phyloP scores from a whole-genome alignment of 2,888 invertebrate genomes.

The Platypus cylindrus region DNA sequence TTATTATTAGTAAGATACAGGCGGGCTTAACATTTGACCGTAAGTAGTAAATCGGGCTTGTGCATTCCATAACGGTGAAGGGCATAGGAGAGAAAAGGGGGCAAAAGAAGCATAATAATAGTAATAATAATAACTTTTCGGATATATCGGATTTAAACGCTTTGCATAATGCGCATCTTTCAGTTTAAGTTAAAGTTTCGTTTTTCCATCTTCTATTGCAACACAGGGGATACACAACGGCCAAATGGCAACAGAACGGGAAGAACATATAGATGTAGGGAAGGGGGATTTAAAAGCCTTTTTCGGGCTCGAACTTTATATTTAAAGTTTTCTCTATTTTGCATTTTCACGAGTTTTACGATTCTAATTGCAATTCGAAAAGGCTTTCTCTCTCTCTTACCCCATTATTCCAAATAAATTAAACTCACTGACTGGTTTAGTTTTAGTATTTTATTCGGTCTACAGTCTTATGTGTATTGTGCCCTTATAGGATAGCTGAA shows the following conservation, averaged over 20 bases:
- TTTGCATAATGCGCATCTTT: conserved; percentile 13
- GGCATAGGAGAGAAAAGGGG: too few species aligned
- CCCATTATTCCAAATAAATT: too few species aligned
- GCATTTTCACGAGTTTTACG: conserved; percentile 4
- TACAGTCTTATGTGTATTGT: too few species aligned
- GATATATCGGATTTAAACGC: conserved; percentile 11
- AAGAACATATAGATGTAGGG: conserved; percentile 1
- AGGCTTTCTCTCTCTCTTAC: background rate
- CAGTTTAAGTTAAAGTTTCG: conserved; percentile 10
- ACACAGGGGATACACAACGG: too few species aligned
- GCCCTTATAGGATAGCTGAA: too few species aligned
- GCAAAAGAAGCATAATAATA: too few species aligned
- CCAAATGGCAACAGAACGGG: too few species aligned
- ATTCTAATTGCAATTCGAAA: conserved; percentile 4
- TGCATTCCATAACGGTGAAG: too few species aligned
- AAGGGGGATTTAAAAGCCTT: conserved; percentile 5
- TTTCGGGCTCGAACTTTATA: conserved; percentile 3
- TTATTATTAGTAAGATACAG: too few species aligned
- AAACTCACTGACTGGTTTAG: too few species aligned
- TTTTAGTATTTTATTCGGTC: too few species aligned
- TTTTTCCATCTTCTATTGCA: background rate
- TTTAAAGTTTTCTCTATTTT: conserved; percentile 6
- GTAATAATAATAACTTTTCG: conserved; percentile 12
- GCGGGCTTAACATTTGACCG: conserved; percentile 35
- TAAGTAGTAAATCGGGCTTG: too few species aligned